Evolutionary conservation across 2,113 vertebrate species (phyloP), one percentile per base, ranked within the genome.

Genomic region (Steatornis caripensis): DNA sequence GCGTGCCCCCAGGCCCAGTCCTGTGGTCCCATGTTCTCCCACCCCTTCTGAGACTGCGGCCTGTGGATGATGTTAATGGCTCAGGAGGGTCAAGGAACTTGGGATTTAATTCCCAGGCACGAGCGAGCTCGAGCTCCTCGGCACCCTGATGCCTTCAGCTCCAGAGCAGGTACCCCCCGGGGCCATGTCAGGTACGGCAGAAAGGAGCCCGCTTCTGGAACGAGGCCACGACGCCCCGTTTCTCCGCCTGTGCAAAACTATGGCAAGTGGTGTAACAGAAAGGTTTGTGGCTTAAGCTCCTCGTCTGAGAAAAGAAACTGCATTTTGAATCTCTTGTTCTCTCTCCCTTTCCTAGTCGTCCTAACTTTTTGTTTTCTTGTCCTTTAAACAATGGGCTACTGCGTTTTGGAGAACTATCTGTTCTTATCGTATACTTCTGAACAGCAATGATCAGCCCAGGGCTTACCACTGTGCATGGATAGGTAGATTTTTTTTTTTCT

Each of bases 171-270:
- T 53, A 49, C 60, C 74, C n/a, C 32, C 8, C 1, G 5, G 20
- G 46, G 27, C 11, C 21, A 12, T 24, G 17, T 6, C 2, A 27
- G 30, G 57, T 5, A 5, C 0, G 4, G 54, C 15, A 36, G 36
- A 32, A 62, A 79, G 45, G n/a, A 77, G 37, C 20, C 46, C 23
- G 60, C 17, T 37, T 9, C 55, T 46, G 62, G 46, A 66, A 66
- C 15, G 46, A 55, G 16, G 19, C 16, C 30, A 10, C 12, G 41
- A 32, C 6, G 26, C 22, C 45, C 1, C 3, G 4, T 34, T 48
- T 54, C 51, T 68, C 54, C 68, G 60, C 53, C 37, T 34, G 23
- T 54, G 82, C 23, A 72, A 79, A 80, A 66, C 16, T 37, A 8
- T 20, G 36, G 8, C 6, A 48, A 54, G 17, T 9, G 9, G 17